Evolutionary conservation across 1,140 invertebrate species (phyloP).

Genomic region (Protaetia brevitarsis): DNA sequence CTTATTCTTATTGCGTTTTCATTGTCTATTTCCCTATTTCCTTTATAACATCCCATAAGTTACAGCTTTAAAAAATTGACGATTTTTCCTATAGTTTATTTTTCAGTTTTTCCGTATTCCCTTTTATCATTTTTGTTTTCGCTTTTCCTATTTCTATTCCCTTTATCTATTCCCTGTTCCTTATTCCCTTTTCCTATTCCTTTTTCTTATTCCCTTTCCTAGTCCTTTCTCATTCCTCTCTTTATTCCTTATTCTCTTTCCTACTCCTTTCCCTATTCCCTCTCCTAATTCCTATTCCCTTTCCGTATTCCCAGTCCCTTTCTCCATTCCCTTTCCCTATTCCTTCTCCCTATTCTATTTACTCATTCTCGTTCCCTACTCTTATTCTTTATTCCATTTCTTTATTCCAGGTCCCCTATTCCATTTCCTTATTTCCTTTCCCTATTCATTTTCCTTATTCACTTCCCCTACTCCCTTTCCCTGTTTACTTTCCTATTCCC

Average conservation of each 20-base stretch:
- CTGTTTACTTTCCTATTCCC: too few relatives aligned
- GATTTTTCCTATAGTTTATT: not conserved
- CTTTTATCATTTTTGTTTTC: not conserved
- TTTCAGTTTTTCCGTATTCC: not conserved
- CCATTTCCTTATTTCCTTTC: not conserved
- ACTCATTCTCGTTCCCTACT: not conserved
- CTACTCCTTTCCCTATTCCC: not conserved
- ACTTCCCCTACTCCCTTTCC: not conserved
- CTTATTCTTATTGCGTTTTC: too few relatives aligned
- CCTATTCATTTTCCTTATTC: not conserved
- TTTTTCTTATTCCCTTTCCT: not conserved
- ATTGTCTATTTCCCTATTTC: too few relatives aligned
- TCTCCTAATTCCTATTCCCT: not conserved
- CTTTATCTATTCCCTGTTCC: not conserved
- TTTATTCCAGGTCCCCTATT: not conserved
- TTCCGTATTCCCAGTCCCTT: not conserved
- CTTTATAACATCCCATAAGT: too few relatives aligned
- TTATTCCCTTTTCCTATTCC: not conserved
- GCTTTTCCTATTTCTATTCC: not conserved
- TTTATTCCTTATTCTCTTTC: not conserved
- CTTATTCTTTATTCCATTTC: not conserved
- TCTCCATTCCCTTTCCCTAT: not conserved
- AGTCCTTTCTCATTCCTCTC: not conserved
- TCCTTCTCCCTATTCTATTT: not conserved
- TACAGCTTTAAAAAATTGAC: too few relatives aligned